Base-by-base conservation (phyloP, 2,888 invertebrate genomes). In the Unio delphinus region DNA sequence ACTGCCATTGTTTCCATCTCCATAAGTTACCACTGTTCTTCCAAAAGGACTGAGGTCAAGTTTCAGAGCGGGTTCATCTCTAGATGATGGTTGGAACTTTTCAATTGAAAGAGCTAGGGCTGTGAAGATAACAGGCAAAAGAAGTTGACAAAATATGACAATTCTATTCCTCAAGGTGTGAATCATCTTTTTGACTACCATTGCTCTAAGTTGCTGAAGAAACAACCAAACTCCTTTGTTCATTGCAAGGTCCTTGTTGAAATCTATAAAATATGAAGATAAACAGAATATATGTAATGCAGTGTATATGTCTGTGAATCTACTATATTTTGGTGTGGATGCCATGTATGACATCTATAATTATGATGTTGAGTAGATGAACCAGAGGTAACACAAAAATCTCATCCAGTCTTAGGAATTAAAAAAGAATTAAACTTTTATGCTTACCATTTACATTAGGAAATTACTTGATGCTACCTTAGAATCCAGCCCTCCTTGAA, bases 71-170 rank as follows among this genome's bases (percentile, higher is more conserved):
- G 92, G 92, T 30, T 94, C 90, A 55, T 91, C 90, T 0, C 88
- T 85, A 23, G 68, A 64, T 1, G 86, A 85, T 17, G 92, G 87
- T 1, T 57, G 88, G 15, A 90, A 90, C 67, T 91, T 89, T 1
- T 92, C 88, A 23, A 93, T 92, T 0, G 94, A 86, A 23, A 95
- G 92, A 0, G 94, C 92, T 55, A 93, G 87, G n/a, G 91, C 90
- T 80, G 92, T 92, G 90, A 92, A 94, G 67, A 93, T 73, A 0
- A 94, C 90, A 0, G 95, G 95, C 67, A 95, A 92, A 3, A 93
- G 71, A 20, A 94, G 90, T 90, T 82, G 80, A 0, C 83, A 81
- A 3, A 87, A 45, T 3, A 88, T 90, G 6, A 95, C 85, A 63
- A 93, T 87, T 91, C 93, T 93, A 23, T 94, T 94, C 6, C 95